These are phyloP conservation scores for Pammene fasciana DNA, from an alignment of 2,888 invertebrate genomes.

Conservation along the genomic window DNA sequence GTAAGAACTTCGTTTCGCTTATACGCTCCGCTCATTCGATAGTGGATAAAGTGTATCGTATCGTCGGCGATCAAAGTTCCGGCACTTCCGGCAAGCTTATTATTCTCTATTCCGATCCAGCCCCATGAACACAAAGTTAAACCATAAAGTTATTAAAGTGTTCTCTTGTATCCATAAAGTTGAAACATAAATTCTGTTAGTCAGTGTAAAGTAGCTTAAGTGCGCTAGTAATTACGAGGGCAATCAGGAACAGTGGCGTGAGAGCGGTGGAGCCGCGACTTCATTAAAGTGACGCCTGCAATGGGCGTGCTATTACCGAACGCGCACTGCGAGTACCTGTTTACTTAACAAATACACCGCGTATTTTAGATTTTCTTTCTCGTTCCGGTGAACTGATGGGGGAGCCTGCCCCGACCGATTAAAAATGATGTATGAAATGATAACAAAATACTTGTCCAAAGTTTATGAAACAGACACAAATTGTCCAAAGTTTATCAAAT, in stretches of 20 bases:
- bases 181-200: slow-evolving; percentile 1
- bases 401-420: no score
- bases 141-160: not conserved
- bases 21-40: no score
- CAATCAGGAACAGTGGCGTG: slow-evolving; percentile 16
- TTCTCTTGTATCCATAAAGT: not conserved
- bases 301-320: slow-evolving; percentile 6
- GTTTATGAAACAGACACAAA: no score
- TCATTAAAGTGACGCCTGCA: slow-evolving; percentile 24
- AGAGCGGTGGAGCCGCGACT: not conserved
- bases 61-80: no score
- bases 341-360: slow-evolving; percentile 6
- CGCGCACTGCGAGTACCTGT: slow-evolving; percentile 11
- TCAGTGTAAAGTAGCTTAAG: slow-evolving; percentile 18
- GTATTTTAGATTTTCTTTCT: not conserved
- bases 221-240: slow-evolving; percentile 29
- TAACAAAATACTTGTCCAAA: no score
- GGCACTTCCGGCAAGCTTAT: no score
- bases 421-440: no score
- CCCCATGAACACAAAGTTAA: not conserved
- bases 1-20: no score
- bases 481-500: no score
- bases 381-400: not conserved
- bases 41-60: no score
- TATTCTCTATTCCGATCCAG: no score